Evolutionary conservation across 2,888 invertebrate genomes (phyloP).

Genomic region (Synergus laeviventris): DNA sequence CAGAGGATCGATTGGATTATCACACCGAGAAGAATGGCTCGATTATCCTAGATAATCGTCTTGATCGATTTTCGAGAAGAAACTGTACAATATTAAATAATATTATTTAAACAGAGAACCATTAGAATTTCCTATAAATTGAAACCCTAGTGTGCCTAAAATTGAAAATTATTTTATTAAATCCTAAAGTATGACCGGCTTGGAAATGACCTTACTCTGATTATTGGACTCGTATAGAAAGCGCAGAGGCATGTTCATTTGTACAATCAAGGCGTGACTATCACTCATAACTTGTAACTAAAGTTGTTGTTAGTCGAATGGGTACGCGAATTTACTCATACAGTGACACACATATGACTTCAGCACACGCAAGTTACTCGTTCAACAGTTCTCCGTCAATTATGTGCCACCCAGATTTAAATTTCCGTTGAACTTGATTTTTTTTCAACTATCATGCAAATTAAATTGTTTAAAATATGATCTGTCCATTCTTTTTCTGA

Average conservation of each 20-base stretch:
- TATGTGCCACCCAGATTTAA: slow-evolving; percentile 12
- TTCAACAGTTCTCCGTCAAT: slow-evolving; percentile 28
- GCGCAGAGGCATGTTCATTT: slow-evolving; percentile 24
- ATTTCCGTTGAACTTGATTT: background rate
- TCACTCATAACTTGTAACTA: slow-evolving; percentile 32
- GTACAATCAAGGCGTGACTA: slow-evolving; percentile 38
- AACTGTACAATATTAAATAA: too few relatives aligned
- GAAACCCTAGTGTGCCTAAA: background rate
- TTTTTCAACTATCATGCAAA: too few relatives aligned
- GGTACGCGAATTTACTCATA: slow-evolving; percentile 33
- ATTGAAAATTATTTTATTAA: background rate
- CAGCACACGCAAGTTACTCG: slow-evolving; percentile 11
- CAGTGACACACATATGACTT: slow-evolving; percentile 12
- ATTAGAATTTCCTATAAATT: background rate
- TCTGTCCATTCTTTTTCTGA: too few relatives aligned
- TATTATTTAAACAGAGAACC: too few relatives aligned
- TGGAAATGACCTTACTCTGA: slow-evolving; percentile 32
- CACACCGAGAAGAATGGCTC: too few relatives aligned
- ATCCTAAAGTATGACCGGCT: background rate
- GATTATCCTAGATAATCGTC: too few relatives aligned
- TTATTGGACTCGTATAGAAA: slow-evolving; percentile 24
- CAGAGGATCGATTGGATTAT: too few relatives aligned
- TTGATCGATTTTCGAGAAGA: too few relatives aligned
- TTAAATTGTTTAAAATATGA: too few relatives aligned
- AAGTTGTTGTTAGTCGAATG: slow-evolving; percentile 28